Evolutionary conservation across 2,113 vertebrate genomes (phyloP), one percentile per base, ranked within the genome.

Genomic region (Zosterops lateralis): DNA sequence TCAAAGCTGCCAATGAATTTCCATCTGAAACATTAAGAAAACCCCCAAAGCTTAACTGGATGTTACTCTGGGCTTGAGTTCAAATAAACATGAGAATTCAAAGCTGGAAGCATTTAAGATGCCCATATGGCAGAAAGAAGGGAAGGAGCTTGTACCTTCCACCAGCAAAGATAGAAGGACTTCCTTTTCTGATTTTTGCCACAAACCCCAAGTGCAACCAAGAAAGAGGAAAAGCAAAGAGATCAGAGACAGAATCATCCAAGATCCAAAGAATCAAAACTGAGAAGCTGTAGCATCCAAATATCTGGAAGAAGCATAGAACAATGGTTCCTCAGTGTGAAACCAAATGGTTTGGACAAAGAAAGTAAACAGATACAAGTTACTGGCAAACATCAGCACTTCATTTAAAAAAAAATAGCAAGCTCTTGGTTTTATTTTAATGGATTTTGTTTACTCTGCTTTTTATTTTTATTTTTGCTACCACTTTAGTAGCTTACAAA

Each of bases 21-120:
- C 64, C 34, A 84, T 56, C 34, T 58, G 54, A 87, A 94, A 90
- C 71, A 77, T 25, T 34, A 73, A 74, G 67, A 89, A 95, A 96
- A 85, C 5, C 54, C 42, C 9, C 79, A 92, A 70, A 87, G 58
- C 62, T 96, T 82, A 79, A 73, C 45, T 66, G 74, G 61, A 67
- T 78, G 72, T 51, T 86, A 60, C 0, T 0, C 65, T 78, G 66
- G 53, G 61, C 53, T 91, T 48, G 26, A 92, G 50, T 79, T 89
- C 66, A 95, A 89, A 93, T 61, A 86, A 84, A 91, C 45, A 91
- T 0, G 2, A 84, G 45, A 92, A 92, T 73, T 85, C 62, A 76
- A 96, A 91, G 32, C 81, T 84, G 47, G 60, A 79, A 85, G 72
- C 19, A 76, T 38, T 36, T 84, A 93, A 78, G 80, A 68, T 90